Conservation (phyloP, 2,888 invertebrate genomes). For the Himalopsyche japonica region DNA sequence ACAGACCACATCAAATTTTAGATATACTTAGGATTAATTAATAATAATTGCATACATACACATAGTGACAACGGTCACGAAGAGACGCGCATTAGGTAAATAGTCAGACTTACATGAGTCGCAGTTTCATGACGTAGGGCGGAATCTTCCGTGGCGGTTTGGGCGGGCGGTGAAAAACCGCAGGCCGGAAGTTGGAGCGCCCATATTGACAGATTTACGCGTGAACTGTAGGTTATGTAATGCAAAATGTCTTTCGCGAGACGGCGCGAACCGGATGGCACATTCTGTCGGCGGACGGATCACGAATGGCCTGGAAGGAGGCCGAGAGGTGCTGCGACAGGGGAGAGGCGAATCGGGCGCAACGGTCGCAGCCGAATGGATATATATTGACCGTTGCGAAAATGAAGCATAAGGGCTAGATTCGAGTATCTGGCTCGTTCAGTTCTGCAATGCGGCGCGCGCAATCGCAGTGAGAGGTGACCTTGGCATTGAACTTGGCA, state of each 20-base stretch:
- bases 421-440: constrained; percentile 14
- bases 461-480: constrained; percentile 69
- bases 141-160: constrained; percentile 10
- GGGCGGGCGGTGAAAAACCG: not conserved
- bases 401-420: constrained; percentile 20
- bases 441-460: constrained; percentile 69
- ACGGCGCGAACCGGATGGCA: constrained; percentile 2
- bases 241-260: constrained; percentile 6
- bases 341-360: constrained; percentile 23
- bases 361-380: not conserved
- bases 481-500: constrained; percentile 85
- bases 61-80: not conserved
- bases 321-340: constrained; percentile 12
- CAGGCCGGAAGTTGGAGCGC: not conserved
- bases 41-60: no score
- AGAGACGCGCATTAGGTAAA: not conserved
- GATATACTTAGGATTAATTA: no score
- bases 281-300: constrained; percentile 18
- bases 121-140: constrained; percentile 4
- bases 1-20: no score
- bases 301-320: constrained; percentile 29
- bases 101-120: constrained; percentile 13
- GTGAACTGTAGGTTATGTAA: constrained; percentile 17
- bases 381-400: not conserved
- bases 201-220: constrained; percentile 2